Percentiles rank a stretch among this genome's conserved stretches.
Conservation (phyloP, 1,140 invertebrate species). For the Ylistrum balloti region DNA sequence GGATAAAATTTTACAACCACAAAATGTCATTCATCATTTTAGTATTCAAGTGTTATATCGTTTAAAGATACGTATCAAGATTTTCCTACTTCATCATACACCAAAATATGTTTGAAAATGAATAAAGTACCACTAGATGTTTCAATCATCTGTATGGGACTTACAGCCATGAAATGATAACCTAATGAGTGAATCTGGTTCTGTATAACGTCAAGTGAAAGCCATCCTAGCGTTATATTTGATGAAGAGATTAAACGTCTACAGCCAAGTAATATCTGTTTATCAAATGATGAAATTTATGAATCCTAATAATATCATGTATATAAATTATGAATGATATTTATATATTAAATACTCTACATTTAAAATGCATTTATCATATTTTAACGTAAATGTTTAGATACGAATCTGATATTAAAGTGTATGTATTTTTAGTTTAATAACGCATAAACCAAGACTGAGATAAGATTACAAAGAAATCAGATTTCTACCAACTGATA, state of each 20-base stretch:
- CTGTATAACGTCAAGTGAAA: background rate
- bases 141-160: background rate
- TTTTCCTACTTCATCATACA: background rate
- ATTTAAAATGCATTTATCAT: conserved; percentile 29
- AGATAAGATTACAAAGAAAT: too few species aligned
- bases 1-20: background rate
- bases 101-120: background rate
- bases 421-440: background rate
- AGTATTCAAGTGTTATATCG: conserved; percentile 34
- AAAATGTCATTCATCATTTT: background rate
- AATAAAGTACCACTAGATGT: background rate
- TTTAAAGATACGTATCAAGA: background rate
- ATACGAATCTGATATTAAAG: background rate
- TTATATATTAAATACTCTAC: background rate
- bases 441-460: too few species aligned
- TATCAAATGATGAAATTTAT: conserved; percentile 30
- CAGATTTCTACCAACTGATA: background rate
- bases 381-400: background rate
- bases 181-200: background rate
- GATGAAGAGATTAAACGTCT: background rate
- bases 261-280: background rate
- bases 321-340: background rate
- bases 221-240: background rate
- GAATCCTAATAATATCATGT: background rate
- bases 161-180: background rate